Percentiles rank a stretch among this genome's conserved stretches.
Evolutionary conservation across 35 echinoderm and acorn worm species (phyloP).

Genomic region (Ptychodera flava): DNA sequence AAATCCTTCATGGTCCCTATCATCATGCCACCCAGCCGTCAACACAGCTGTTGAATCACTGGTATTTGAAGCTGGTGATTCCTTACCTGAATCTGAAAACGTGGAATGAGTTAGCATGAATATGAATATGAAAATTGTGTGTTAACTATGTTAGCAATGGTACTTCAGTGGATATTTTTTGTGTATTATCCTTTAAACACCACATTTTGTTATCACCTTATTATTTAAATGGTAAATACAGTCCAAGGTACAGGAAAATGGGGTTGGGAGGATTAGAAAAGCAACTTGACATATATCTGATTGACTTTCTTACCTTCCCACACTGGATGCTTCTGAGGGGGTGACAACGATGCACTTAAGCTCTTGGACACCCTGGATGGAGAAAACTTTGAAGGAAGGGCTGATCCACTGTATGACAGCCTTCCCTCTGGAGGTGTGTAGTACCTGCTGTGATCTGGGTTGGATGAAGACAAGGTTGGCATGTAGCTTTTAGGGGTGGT

Average conservation of each 20-base stretch:
- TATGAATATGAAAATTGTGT: too few relatives aligned
- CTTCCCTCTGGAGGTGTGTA: neutral
- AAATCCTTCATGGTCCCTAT: neutral
- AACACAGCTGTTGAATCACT: slow-evolving; percentile 22
- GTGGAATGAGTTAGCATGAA: too few relatives aligned
- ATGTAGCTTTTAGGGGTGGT: neutral
- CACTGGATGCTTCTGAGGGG: neutral
- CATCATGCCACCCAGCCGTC: slow-evolving; percentile 9
- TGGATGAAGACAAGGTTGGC: neutral
- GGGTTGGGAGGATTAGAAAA: too few relatives aligned
- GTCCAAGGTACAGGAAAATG: too few relatives aligned
- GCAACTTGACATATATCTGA: too few relatives aligned
- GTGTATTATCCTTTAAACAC: too few relatives aligned
- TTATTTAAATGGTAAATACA: too few relatives aligned
- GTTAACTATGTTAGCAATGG: too few relatives aligned
- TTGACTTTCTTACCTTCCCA: neutral
- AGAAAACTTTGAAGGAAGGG: neutral
- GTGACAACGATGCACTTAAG: neutral
- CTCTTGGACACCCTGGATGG: neutral
- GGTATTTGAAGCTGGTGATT: neutral
- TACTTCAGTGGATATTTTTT: too few relatives aligned
- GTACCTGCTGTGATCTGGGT: neutral
- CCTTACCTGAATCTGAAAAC: too few relatives aligned
- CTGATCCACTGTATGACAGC: neutral
- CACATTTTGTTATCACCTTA: too few relatives aligned